These are phyloP conservation scores for Rhincodon typus DNA, from an alignment of 2,797 vertebrate genomes.

Conservation along the genomic window DNA sequence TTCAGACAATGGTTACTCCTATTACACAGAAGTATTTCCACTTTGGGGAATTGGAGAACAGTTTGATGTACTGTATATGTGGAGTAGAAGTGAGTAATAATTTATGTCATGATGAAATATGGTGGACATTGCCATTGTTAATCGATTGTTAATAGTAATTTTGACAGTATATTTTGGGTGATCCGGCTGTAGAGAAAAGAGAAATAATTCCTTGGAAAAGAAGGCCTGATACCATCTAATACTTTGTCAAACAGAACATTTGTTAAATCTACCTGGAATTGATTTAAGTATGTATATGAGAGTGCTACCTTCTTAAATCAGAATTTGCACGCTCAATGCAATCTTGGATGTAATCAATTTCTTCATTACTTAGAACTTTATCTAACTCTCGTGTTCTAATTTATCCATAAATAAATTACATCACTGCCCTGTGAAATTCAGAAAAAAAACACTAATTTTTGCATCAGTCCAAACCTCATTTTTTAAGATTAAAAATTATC, in stretches of 20 bases:
- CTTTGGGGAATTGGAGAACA: constrained; percentile 77
- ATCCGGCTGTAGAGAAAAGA: background rate
- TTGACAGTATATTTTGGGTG: background rate
- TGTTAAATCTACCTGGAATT: background rate
- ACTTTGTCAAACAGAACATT: background rate
- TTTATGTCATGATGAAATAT: background rate
- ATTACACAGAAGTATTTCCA: constrained; percentile 69
- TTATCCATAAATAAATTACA: too few species aligned
- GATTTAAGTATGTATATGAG: background rate
- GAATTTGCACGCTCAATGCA: background rate
- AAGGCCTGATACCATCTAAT: background rate
- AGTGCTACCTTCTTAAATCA: background rate
- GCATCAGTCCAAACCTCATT: too few species aligned
- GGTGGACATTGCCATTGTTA: background rate
- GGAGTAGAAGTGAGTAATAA: constrained; percentile 60
- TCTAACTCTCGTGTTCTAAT: background rate
- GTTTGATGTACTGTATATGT: constrained; percentile 72
- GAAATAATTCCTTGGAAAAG: background rate
- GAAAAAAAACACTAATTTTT: too few species aligned
- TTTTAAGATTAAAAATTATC: background rate
- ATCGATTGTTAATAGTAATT: background rate
- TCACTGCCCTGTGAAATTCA: too few species aligned
- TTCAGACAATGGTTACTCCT: constrained; percentile 74
- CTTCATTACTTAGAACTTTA: background rate
- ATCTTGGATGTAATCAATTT: background rate